Evolutionary conservation across 2,888 invertebrate genomes (phyloP), one percentile per base, ranked within the genome.

Genomic region (Eupithecia tripunctaria): DNA sequence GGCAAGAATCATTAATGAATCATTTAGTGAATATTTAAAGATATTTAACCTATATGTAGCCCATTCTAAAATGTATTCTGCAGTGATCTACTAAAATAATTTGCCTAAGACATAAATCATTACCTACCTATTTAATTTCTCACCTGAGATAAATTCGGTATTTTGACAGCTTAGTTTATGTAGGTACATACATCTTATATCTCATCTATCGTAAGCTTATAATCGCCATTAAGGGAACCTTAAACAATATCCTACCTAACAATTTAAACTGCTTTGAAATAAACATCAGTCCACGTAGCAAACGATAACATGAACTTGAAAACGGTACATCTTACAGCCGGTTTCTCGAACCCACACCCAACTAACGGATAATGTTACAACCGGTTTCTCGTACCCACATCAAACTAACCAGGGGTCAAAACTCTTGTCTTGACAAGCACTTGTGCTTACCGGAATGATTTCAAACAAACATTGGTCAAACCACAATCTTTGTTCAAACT

Each of bases 361-460:
- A 43, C 6, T 43, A 43, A 43, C 32, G 6, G n/a, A n/a, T n/a
- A n/a, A n/a, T n/a, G n/a, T n/a, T n/a, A n/a, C n/a, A n/a, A 29
- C 29, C 29, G 29, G 29, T 29, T 29, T 29, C 2, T 29, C 5
- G 5, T 4, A 4, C 29, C 3, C 29, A 29, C 29, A 29, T 5
- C 41, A 43, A 41, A 41, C 15, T 41, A 41, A 43, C 18, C 43
- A 43, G 43, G 18, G 7, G 41, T 41, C 4, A 18, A 18, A 43
- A 47, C n/a, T 47, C 47, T 43, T 43, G n/a, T 47, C 47, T 43
- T 43, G n/a, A n/a, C 47, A 51, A 51, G 47, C 32, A 32, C 32
- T 32, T 32, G 32, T 21, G 21, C 47, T 51, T 51, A 21, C 15
- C 21, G 47, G 21, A 21, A 51, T 21, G 0, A 51, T 51, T 51